phyloP scores from a whole-genome alignment of 2,888 invertebrate species.

The Pseudeuparius sepicola region DNA sequence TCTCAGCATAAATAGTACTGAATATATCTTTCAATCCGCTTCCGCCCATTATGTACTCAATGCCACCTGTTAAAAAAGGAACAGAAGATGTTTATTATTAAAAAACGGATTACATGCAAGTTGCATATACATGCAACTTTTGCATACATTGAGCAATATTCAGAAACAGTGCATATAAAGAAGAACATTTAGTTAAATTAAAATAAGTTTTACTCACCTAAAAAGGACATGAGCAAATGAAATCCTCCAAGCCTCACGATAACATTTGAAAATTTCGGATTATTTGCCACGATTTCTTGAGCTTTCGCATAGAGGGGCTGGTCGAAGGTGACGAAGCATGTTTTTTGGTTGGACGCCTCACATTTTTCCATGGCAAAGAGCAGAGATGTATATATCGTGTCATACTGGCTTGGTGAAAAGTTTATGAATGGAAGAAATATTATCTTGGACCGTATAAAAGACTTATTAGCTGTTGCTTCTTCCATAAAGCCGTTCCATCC shows the following conservation, averaged over 20 bases:
- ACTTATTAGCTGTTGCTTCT: conserved; percentile 15
- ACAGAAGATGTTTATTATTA: conserved; percentile 13
- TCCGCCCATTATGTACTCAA: conserved; percentile 23
- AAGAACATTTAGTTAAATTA: conserved; percentile 3
- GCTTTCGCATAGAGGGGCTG: conserved; percentile 25
- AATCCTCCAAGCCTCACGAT: conserved; percentile 20
- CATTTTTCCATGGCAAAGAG: conserved; percentile 19
- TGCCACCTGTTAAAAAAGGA: conserved; percentile 18
- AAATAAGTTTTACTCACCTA: conserved; percentile 3
- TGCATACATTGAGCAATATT: conserved; percentile 9
- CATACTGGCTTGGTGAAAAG: conserved; percentile 19
- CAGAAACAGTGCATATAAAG: conserved; percentile 7
- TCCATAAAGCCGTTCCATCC: conserved; percentile 27
- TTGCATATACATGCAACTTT: conserved; percentile 7
- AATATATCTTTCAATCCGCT: no score
- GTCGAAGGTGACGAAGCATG: conserved; percentile 19
- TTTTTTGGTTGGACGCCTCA: conserved; percentile 23
- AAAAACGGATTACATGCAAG: no score
- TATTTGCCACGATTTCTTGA: conserved; percentile 21
- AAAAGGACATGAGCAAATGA: conserved; percentile 10
- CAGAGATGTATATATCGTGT: conserved; percentile 23
- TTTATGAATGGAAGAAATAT: conserved; percentile 20
- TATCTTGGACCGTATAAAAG: conserved; percentile 17
- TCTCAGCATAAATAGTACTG: conserved; percentile 23
- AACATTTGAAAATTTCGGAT: conserved; percentile 22